Conservation (phyloP, 2,888 invertebrate genomes). For the Lycophotia porphyrea region DNA sequence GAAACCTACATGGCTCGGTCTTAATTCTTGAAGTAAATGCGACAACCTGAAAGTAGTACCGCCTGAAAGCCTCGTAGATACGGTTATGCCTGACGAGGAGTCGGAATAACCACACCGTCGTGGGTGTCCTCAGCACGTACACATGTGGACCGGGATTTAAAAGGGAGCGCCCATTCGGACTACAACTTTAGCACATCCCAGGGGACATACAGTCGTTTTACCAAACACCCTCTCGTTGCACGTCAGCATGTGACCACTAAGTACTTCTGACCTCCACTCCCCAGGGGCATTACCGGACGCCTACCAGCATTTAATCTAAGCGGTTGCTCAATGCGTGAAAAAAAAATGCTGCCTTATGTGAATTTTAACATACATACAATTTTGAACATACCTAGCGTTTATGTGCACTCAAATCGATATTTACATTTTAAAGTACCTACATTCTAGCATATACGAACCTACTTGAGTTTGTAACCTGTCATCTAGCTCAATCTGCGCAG, state of each 20-base stretch:
- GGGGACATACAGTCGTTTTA: neutral
- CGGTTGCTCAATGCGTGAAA: neutral
- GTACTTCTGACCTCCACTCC: neutral
- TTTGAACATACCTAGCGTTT: neutral
- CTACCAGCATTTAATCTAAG: neutral
- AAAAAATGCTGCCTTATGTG: neutral
- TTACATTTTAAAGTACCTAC: neutral
- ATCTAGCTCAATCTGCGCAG: slow-evolving; percentile 15
- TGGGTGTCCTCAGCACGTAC: neutral
- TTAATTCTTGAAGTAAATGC: neutral
- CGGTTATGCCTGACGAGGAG: neutral
- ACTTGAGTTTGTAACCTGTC: slow-evolving; percentile 1
- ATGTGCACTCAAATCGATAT: neutral
- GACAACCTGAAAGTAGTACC: too few relatives aligned
- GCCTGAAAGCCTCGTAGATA: neutral
- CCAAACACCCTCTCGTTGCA: neutral
- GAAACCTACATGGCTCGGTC: neutral
- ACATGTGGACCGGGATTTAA: neutral
- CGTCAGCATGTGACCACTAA: slow-evolving; percentile 5
- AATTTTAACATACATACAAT: too few relatives aligned
- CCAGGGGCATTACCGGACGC: neutral
- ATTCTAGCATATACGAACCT: neutral
- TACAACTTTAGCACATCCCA: slow-evolving; percentile 4
- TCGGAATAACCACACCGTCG: neutral
- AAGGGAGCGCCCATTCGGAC: slow-evolving; percentile 5